Base-by-base conservation (phyloP, 1,140 invertebrate genomes). In the Aphaenogaster rudis region DNA sequence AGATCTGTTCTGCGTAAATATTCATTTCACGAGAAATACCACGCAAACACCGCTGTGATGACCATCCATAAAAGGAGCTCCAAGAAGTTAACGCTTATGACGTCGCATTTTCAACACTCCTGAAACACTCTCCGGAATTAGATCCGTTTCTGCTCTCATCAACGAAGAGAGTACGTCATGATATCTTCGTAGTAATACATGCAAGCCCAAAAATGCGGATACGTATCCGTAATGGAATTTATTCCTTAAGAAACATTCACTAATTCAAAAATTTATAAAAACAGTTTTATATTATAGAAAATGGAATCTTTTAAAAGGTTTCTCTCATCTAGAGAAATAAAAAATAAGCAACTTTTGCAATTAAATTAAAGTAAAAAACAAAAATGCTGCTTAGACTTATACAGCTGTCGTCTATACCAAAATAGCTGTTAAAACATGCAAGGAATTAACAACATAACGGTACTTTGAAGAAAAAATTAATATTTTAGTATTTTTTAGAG, bases 131-230 rank as follows among this genome's bases (percentile, higher is more conserved):
- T 45, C 50, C n/a, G 39, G 42, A 84, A 90, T 72, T 80, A 50
- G n/a, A 66, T 80, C 59, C 69, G 69, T 79, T 82, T 91, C 54
- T 64, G 59, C 72, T 74, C 15, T n/a, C 76, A 52, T 88, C 54
- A 72, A 77, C 52, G 45, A 77, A 61, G 1, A 48, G 17, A 45
- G 17, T n/a, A 61, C 69, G 81, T 74, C 81, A 9, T 2, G 21
- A 9, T 66, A 59, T 33, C 50, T 33, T 77, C 74, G 57, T 63
- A 89, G 66, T 61, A 59, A 11, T 45, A 13, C 17, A 15, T 7
- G 11, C 9, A 52, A 66, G 17, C 72, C 28, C 39, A 8, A 45
- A 45, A 72, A 66, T 42, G 54, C 15, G 48, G 50, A 54, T 63
- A 42, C 15, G 11, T 59, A 54, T 1, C 3, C n/a, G 7, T 21